Evolutionary conservation across 2,797 vertebrate genomes (phyloP).

Genomic region (Echeneis naucrates): DNA sequence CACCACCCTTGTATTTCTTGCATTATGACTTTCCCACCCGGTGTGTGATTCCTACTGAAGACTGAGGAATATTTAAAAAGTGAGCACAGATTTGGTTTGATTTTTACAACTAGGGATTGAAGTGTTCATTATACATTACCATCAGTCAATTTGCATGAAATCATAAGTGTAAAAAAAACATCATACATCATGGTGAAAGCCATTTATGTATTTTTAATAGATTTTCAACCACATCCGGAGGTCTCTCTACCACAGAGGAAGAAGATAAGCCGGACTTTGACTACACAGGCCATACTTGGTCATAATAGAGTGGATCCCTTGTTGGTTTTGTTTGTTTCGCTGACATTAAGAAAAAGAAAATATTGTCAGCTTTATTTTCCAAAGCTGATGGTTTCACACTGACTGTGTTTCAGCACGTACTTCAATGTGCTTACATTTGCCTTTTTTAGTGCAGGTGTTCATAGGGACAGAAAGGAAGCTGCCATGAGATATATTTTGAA

Average conservation of each 20-base stretch:
- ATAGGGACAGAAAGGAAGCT: conserved; percentile 45
- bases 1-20: not conserved
- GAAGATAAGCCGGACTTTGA: not conserved
- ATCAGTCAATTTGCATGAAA: too few relatives aligned
- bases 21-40: not conserved
- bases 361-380: not conserved
- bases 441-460: conserved; percentile 22
- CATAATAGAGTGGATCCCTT: not conserved
- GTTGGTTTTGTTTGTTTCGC: not conserved
- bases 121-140: not conserved
- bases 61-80: not conserved
- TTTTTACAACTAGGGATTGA: not conserved
- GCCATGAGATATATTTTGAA: conserved; percentile 56
- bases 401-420: not conserved
- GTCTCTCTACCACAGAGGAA: not conserved
- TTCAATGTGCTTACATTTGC: not conserved
- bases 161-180: not conserved
- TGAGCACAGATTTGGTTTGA: not conserved
- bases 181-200: too few relatives aligned
- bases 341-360: not conserved
- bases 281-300: not conserved
- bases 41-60: not conserved
- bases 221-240: not conserved
- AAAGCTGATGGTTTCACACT: not conserved
- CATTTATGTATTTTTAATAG: not conserved